phyloP scores from a whole-genome alignment of 2,888 invertebrate genomes.

The Leptinotarsa rubiginosa region DNA sequence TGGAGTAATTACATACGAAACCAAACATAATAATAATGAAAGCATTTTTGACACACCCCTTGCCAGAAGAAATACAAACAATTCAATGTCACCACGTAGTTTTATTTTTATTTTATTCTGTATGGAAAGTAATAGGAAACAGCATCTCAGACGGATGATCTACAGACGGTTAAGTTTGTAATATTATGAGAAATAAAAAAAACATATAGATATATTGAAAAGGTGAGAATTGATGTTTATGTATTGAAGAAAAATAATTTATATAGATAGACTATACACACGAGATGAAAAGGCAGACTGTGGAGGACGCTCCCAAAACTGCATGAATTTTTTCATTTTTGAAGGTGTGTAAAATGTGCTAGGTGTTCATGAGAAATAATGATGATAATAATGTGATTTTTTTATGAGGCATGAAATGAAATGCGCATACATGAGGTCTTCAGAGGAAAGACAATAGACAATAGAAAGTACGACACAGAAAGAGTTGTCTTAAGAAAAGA shows the following conservation, averaged over 20 bases:
- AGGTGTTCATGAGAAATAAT: background rate
- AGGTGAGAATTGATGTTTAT: background rate
- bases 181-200: background rate
- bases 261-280: background rate
- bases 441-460: background rate
- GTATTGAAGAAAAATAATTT: background rate
- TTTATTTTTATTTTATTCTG: background rate
- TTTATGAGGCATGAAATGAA: background rate
- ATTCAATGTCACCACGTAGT: too few species aligned
- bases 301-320: constrained; percentile 10
- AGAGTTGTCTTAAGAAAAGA: constrained; percentile 5
- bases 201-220: background rate
- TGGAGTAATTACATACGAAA: too few species aligned
- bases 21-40: too few species aligned
- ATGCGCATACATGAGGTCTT: background rate
- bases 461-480: constrained; percentile 3
- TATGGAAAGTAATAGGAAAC: background rate
- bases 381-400: background rate
- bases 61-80: too few species aligned
- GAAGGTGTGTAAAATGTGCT: background rate
- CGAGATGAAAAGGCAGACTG: background rate
- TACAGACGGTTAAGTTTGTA: background rate
- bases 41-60: too few species aligned
- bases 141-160: background rate
- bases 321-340: background rate